phyloP scores from a whole-genome alignment of 2,888 invertebrate genomes.

The Amblyteles armatorius region DNA sequence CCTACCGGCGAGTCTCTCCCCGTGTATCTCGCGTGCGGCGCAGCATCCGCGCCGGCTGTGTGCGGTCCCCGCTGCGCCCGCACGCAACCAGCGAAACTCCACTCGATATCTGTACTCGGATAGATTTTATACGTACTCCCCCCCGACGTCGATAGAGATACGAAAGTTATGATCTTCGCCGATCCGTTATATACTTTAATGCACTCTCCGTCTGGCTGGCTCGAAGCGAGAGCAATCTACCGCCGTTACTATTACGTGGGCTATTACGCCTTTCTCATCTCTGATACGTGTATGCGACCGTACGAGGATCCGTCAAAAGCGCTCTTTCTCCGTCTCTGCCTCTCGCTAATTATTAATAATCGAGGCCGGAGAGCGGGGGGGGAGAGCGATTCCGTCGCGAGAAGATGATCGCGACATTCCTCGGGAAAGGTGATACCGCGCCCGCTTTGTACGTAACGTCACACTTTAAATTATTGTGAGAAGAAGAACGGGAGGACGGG shows the following conservation, averaged over 20 bases:
- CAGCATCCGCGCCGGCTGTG: conserved; percentile 41
- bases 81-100: conserved; percentile 50
- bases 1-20: conserved; percentile 8
- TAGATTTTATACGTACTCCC: not conserved
- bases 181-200: conserved; percentile 15
- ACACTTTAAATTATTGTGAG: conserved; percentile 39
- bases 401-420: conserved; percentile 58
- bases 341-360: conserved; percentile 44
- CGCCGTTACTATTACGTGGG: conserved; percentile 15
- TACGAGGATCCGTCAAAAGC: conserved; percentile 1
- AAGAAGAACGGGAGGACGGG: conserved; percentile 28
- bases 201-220: not conserved
- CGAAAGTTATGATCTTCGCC: conserved; percentile 43
- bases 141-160: conserved; percentile 25
- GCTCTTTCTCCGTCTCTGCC: not conserved
- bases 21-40: conserved; percentile 45
- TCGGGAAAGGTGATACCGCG: conserved; percentile 57
- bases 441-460: conserved; percentile 10
- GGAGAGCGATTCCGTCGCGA: conserved; percentile 9
- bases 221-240: not conserved
- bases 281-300: conserved; percentile 14
- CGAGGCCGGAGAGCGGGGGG: conserved; percentile 29
- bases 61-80: conserved; percentile 36
- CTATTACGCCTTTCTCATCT: conserved; percentile 26
- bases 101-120: not conserved